Conservation (phyloP, 2,888 invertebrate species). For the Linnaemya tessellans region DNA sequence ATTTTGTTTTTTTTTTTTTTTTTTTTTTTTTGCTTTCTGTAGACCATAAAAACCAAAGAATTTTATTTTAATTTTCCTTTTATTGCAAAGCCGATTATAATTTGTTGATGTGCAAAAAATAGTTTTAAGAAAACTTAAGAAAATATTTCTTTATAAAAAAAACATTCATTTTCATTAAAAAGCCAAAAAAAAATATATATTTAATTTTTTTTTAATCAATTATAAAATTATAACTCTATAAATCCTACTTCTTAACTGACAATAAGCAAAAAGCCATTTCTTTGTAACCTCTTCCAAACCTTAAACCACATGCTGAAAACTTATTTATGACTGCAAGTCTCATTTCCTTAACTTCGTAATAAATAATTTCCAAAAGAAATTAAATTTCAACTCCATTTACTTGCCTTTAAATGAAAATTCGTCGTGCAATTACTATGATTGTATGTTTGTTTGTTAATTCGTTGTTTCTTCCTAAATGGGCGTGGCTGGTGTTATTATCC, state of each 20-base stretch:
- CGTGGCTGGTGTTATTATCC: slow-evolving; percentile 44
- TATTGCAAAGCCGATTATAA: not conserved
- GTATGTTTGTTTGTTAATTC: not conserved
- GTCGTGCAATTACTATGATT: slow-evolving; percentile 42
- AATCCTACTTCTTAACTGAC: not conserved
- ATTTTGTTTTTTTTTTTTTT: not conserved
- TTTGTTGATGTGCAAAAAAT: not conserved
- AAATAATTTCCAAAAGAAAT: slow-evolving; percentile 18
- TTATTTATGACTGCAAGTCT: not conserved
- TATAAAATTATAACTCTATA: not conserved
- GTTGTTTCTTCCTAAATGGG: slow-evolving; percentile 2
- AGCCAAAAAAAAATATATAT: no score
- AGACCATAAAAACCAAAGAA: not conserved
- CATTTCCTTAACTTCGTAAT: not conserved
- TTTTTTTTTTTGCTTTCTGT: not conserved
- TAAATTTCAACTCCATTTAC: not conserved
- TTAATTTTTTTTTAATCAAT: no score
- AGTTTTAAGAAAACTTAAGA: not conserved
- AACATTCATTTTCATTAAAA: no score
- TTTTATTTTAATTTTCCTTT: not conserved
- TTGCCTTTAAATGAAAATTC: slow-evolving; percentile 2
- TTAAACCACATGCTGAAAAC: not conserved
- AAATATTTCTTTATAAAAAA: no score
- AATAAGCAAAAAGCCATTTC: slow-evolving; percentile 2
- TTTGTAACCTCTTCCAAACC: not conserved